These are phyloP conservation scores for Globia sparganii DNA, from an alignment of 2,888 invertebrate genomes.

Conservation along the genomic window DNA sequence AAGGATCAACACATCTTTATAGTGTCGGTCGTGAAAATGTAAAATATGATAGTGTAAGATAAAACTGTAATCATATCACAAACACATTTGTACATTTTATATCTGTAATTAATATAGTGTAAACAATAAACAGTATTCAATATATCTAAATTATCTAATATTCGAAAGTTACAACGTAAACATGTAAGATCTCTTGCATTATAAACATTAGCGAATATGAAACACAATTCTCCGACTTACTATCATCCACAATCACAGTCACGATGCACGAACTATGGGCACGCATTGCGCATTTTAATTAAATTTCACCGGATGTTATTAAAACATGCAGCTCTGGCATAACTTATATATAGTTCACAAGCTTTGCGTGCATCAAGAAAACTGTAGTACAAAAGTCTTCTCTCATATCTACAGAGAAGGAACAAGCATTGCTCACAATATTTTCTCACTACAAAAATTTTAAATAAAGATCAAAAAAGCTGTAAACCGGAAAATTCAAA, in stretches of 20 bases:
- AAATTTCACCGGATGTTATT: slow-evolving; percentile 36
- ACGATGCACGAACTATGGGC: slow-evolving; percentile 4
- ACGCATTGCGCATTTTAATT: slow-evolving; percentile 33
- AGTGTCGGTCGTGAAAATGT: neutral
- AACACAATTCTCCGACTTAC: neutral
- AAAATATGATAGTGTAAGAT: neutral
- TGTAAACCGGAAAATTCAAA: neutral
- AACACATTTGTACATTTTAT: too few relatives aligned
- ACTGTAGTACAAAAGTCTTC: neutral
- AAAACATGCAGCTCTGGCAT: slow-evolving; percentile 12
- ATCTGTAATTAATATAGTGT: too few relatives aligned
- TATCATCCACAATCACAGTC: slow-evolving; percentile 1
- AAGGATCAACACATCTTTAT: too few relatives aligned
- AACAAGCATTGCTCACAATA: neutral
- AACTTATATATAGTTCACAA: slow-evolving; percentile 11
- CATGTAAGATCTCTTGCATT: neutral
- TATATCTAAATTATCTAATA: neutral
- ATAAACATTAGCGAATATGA: neutral
- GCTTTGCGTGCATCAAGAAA: slow-evolving; percentile 12
- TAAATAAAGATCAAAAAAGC: neutral
- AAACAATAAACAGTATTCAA: neutral
- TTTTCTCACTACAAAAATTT: neutral
- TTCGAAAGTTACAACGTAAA: neutral
- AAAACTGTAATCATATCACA: neutral
- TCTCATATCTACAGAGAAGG: neutral